Base-by-base conservation (phyloP, 2,888 invertebrate genomes). In the Drosophila greeni region DNA sequence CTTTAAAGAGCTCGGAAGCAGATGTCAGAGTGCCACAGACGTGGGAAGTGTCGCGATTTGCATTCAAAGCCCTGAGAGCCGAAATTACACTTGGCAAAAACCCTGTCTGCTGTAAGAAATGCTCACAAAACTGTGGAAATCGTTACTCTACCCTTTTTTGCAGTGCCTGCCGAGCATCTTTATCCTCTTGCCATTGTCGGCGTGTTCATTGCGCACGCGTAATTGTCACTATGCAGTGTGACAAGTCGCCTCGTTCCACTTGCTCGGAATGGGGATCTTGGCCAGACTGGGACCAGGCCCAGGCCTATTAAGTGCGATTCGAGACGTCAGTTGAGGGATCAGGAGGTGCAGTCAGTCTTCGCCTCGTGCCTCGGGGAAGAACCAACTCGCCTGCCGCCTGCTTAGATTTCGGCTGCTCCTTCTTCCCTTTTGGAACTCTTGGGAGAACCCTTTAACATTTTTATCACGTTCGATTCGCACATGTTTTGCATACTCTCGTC, bases 391-490 rank as follows among this genome's bases (percentile, higher is more conserved):
- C 36, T 5, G 36, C 36, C 29, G 33, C 39, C 36, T 53, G 72
- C 55, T 77, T 64, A 66, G 78, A 66, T 69, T 83, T 75, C 36
- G 81, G 65, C 5, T 36, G 37, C 45, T 52, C 47, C 43, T 36
- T 2, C 20, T 18, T 59, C 31, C 37, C 29, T 29, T 60, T 43
- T 5, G 37, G n/a, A n/a, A n/a, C 60, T 45, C 45, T 24, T 49
- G 64, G 48, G 61, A 61, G 61, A 61, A 42, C 49, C 65, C 71
- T 72, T 85, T 82, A 83, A 75, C 76, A 86, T 86, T 85, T 80
- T 75, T 76, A 85, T 87, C 86, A 86, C 86, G 86, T 87, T 86
- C 76, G 73, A 78, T 80, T 81, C 81, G 86, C 85, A 82, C 86
- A 85, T 87, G 86, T 86, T 87, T 86, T 86, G 86, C 84, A 87